Base-by-base conservation (phyloP, 2,888 invertebrate species). In the Thereva nobilitata region DNA sequence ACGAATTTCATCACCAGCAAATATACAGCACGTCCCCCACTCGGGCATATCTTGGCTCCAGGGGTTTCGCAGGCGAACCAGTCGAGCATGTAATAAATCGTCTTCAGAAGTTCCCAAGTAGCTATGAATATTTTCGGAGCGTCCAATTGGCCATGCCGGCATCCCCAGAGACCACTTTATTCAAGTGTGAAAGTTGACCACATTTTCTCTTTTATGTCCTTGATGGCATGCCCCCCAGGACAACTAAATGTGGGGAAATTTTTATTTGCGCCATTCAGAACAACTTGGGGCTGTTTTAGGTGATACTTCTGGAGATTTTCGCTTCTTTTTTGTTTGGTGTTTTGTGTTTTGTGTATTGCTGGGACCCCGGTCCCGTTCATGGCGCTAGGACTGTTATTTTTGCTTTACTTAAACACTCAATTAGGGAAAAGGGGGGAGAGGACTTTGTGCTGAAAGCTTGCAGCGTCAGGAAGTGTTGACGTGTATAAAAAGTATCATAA, bases 131-230 rank as follows among this genome's bases (percentile, higher is more conserved):
- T 69, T 67, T 69, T 69, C 63, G 42, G 67, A 65, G 69, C 67
- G 57, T 64, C 69, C 69, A 69, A 69, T 67, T 69, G 64, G 69
- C 64, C 69, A 67, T 67, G 55, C 64, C 40, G 45, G 34, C 53
- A 67, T 69, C 69, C 67, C 69, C 59, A 41, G 69, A 69, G 69
- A 67, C 69, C 67, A 69, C 69, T 69, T 67, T 61, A 69, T 69
- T 67, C 69, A 67, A 69, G 69, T 69, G 69, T 69, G 69, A 69
- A 69, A 69, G 69, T 69, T 69, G 69, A 69, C 69, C 69, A 69
- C 69, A 69, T 63, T 69, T 69, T 63, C 44, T 65, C 69, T 64
- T 69, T 69, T 67, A 69, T 69, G 67, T 67, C 64, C 65, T 67
- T 67, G 69, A 69, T 69, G 69, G 67, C 55, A 53, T 59, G 55